phyloP scores from a whole-genome alignment of 2,113 vertebrate genomes.

The Helogale parvula region DNA sequence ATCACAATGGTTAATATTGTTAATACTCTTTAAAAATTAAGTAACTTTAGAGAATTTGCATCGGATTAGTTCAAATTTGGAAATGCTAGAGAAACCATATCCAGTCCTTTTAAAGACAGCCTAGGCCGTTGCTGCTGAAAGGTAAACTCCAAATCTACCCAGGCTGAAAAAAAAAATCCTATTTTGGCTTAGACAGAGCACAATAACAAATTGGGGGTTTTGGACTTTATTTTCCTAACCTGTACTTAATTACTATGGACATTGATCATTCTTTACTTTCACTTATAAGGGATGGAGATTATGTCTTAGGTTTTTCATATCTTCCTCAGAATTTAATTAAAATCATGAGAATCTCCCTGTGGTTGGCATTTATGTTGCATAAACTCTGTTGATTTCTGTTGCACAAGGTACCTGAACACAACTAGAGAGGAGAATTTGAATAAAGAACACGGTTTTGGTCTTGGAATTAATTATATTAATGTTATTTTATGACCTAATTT shows the following conservation, averaged over 20 bases:
- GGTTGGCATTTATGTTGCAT: background rate
- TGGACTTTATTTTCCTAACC: background rate
- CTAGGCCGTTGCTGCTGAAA: background rate
- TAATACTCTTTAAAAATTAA: background rate
- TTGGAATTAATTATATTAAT: background rate
- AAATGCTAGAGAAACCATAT: background rate
- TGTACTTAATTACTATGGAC: background rate
- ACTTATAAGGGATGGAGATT: background rate
- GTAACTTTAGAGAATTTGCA: background rate
- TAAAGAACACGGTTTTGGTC: background rate
- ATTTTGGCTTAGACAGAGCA: background rate
- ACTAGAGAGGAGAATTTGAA: background rate
- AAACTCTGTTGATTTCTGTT: background rate
- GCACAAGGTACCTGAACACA: background rate
- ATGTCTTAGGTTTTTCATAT: background rate
- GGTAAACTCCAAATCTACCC: background rate
- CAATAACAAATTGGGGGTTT: background rate
- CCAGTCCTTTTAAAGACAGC: background rate
- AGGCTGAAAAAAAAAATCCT: background rate
- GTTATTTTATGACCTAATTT: background rate
- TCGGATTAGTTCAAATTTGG: background rate
- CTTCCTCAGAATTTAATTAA: background rate
- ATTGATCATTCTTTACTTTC: background rate
- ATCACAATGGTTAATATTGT: background rate
- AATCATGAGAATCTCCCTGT: background rate